These are phyloP conservation scores for human DNA, from an alignment of 2,113 vertebrate species.

Conservation along the genomic window DNA sequence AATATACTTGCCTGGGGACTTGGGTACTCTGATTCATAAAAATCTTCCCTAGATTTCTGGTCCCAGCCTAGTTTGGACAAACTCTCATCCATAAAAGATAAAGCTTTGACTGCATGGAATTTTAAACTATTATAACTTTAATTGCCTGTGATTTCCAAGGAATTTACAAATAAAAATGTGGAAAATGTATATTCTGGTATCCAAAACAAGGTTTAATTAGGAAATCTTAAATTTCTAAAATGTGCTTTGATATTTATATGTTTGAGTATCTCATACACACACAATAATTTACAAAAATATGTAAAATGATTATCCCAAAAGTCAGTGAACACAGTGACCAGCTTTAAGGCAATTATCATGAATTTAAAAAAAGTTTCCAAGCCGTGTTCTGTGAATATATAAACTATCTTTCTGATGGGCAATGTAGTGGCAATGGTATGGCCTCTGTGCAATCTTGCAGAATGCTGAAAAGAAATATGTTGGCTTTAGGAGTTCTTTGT, in stretches of 20 bases:
- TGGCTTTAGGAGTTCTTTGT: slow-evolving; percentile 73
- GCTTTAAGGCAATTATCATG: not conserved
- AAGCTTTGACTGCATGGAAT: not conserved
- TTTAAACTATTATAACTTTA: not conserved
- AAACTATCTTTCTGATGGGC: slow-evolving; percentile 40
- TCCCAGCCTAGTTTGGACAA: not conserved
- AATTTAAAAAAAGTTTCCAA: not conserved
- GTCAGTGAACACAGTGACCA: not conserved
- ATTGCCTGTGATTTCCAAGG: not conserved
- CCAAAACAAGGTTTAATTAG: not conserved
- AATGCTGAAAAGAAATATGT: slow-evolving; percentile 74
- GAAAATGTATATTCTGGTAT: not conserved
- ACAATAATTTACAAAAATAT: not conserved
- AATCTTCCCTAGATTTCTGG: not conserved
- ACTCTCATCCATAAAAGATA: not conserved
- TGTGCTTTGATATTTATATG: not conserved
- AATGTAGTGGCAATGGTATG: not conserved
- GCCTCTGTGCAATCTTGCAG: slow-evolving; percentile 53
- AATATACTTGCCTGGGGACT: not conserved
- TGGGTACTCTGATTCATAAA: not conserved
- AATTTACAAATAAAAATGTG: not conserved
- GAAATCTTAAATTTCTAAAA: not conserved
- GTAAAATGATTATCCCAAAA: not conserved
- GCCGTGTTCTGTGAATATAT: accelerated
- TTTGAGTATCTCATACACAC: not conserved